Evolutionary conservation across 2,888 invertebrate species (phyloP), one percentile per base, ranked within the genome.

Genomic region (Balanococcus diminutus): DNA sequence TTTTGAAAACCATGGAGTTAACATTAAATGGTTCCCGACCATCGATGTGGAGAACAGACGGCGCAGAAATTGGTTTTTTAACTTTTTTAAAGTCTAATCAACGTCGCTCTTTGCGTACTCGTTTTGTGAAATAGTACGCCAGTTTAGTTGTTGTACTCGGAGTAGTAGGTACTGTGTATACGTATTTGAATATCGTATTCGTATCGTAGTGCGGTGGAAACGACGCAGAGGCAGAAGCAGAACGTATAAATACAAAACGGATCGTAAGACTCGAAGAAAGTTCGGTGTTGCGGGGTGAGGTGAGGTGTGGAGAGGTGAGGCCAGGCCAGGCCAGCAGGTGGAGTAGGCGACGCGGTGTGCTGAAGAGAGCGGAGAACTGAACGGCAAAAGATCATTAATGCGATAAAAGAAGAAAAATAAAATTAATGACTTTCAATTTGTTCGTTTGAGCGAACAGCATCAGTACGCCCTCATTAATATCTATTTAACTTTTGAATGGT

Each of bases 401-500:
- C 83, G 83, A 83, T 83, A 83, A 84, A 84, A 75, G 75, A 75
- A 42, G 75, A 75, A 84, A 75, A 75, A 84, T 72, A 75, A 84
- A 84, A 84, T 84, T 84, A 84, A 84, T 84, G 84, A 84, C 75
- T 84, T 84, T 84, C 84, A 75, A 75, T 84, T 84, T 84, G 84
- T 84, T 84, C 75, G 84, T 84, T 84, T 75, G 84, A 72, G 79
- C 75, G 75, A 84, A 84, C 84, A 84, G 84, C 84, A 84, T 84
- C 42, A 84, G 75, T 84, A 84, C 84, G 84, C 84, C 75, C 84
- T 84, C 84, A 84, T 84, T 84, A 84, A 84, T 84, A 84, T 84
- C 84, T 84, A 84, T 84, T 84, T 84, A 84, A 84, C 84, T 84
- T 84, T 84, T 84, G 84, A 84, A 84, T 84, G 84, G 84, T 84